Base-by-base conservation (phyloP, 2,888 invertebrate species). In the Pyrrhia umbra region DNA sequence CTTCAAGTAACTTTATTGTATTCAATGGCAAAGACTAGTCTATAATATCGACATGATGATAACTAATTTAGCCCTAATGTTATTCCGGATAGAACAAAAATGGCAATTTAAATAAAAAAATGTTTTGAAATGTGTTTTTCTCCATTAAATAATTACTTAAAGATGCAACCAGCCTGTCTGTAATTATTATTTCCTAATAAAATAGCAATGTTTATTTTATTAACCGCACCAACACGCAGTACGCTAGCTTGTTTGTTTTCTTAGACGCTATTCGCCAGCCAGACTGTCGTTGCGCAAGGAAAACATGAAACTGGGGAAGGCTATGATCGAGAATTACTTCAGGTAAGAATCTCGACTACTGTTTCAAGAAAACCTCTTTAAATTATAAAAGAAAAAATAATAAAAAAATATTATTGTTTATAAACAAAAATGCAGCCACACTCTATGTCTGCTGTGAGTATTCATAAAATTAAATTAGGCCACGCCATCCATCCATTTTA, bases 211-310 rank as follows among this genome's bases (percentile, higher is more conserved):
- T 79, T n/a, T 80, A 75, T 75, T 81, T 80, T 52, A 73, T 80
- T 76, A 71, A 72, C 71, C 68, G 84, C 85, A 79, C 82, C 70
- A 46, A 77, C 79, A 84, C 80, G 83, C 78, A 90, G 86, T 89
- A 86, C 86, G 92, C 91, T 92, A 90, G 93, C 86, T 81, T 85
- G 89, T 93, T 91, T 93, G 88, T 93, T 92, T 92, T 90, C 89
- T 88, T 97, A 97, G 97, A 96, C 97, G 97, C 95, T 97, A 97
- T 96, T 97, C 97, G 95, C 97, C 97, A 86, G 97, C 96, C 95
- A 96, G 97, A 92, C 96, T 97, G 93, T 97, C 97, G 90, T 96
- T 97, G 92, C 96, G 97, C 92, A 97, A 97, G 95, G 96, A 96
- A 83, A 97, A 97, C 92, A 96, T 97, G 95, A 97, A 97, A 95